A percentile compares a stretch with the other conserved stretches of the same genome.
phyloP scores from a whole-genome alignment of 2,888 invertebrate genomes.

The Ferrisia virgata region DNA sequence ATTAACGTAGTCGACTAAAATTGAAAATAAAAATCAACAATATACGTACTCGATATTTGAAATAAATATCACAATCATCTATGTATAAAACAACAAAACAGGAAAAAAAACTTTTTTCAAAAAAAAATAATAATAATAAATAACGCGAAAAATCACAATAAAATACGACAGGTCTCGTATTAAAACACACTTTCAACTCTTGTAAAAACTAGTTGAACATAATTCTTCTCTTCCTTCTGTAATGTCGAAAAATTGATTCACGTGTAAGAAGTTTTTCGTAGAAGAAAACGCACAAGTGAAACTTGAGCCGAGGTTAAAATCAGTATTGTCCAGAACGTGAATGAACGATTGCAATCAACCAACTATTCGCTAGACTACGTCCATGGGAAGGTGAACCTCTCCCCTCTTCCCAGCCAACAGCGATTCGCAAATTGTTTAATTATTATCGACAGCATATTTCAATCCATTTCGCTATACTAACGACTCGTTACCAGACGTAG shows the following conservation, averaged over 20 bases:
- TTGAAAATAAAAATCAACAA: not conserved
- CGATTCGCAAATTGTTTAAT: slow-evolving; percentile 22
- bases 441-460: not conserved
- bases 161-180: not conserved
- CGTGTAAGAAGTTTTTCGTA: slow-evolving; percentile 14
- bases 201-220: not conserved
- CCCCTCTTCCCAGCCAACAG: slow-evolving; percentile 7
- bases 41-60: not conserved
- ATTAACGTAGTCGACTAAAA: not conserved
- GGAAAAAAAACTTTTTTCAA: not conserved
- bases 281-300: slow-evolving; percentile 28
- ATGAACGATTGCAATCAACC: slow-evolving; percentile 30
- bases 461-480: not conserved
- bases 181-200: not conserved
- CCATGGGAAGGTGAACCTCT: slow-evolving; percentile 37
- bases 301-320: slow-evolving; percentile 37
- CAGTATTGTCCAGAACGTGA: slow-evolving; percentile 41
- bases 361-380: slow-evolving; percentile 40
- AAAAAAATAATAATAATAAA: not conserved
- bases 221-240: not conserved
- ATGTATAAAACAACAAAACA: not conserved
- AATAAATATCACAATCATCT: not conserved
- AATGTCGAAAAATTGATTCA: slow-evolving; percentile 18
- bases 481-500: not conserved
- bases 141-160: not conserved